These are phyloP conservation scores for Potamilus streckersoni DNA, from an alignment of 1,140 invertebrate species.

Conservation along the genomic window DNA sequence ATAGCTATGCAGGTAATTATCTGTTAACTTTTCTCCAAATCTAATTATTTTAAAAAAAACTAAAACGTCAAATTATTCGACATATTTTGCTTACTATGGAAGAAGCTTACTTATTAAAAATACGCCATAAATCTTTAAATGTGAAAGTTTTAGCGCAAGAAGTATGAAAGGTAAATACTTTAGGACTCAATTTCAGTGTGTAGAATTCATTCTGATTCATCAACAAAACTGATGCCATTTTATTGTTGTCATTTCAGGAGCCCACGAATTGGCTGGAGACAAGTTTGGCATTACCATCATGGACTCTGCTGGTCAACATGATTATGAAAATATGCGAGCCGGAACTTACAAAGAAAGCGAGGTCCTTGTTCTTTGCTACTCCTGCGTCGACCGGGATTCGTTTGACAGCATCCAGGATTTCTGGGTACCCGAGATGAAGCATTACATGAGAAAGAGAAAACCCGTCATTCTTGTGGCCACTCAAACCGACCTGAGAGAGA, in stretches of 20 bases:
- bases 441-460: conserved; percentile 15
- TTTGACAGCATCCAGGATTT: conserved; percentile 98
- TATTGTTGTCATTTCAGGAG: conserved; percentile 15
- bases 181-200: too few relatives aligned
- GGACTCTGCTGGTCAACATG: conserved; percentile 31
- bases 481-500: conserved; percentile 24
- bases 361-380: conserved; percentile 99
- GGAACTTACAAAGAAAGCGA: conserved; percentile 70
- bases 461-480: too few relatives aligned
- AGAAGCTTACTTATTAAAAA: too few relatives aligned
- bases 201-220: too few relatives aligned
- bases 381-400: conserved; percentile 96
- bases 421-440: conserved; percentile 72
- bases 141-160: too few relatives aligned
- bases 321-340: conserved; percentile 29
- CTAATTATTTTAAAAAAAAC: neutral
- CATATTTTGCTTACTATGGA: too few relatives aligned
- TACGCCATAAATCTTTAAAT: too few relatives aligned
- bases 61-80: too few relatives aligned
- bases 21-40: neutral
- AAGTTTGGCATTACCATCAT: conserved; percentile 29
- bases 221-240: too few relatives aligned
- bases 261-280: conserved; percentile 20
- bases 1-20: conserved; percentile 27
- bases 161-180: too few relatives aligned